Evolutionary conservation across 1,140 invertebrate species (phyloP).

Genomic region (Anoplolepis gracilipes): DNA sequence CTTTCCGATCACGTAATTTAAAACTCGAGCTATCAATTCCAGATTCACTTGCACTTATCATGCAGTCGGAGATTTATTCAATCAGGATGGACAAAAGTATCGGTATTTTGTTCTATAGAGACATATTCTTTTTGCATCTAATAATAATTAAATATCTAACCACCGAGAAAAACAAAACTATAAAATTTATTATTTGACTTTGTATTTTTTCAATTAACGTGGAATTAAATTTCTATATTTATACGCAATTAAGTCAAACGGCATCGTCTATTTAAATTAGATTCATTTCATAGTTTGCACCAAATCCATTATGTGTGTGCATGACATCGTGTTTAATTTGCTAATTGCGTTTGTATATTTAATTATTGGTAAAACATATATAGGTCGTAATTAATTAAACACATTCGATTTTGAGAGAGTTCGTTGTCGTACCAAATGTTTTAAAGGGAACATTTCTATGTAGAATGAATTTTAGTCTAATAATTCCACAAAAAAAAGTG

Average conservation of each 20-base stretch:
- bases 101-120: not conserved
- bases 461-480: not conserved
- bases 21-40: not conserved
- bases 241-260: slow-evolving; percentile 7
- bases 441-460: not conserved
- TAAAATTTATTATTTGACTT: not conserved
- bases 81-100: not conserved
- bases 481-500: not conserved
- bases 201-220: not conserved
- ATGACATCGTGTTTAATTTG: not conserved
- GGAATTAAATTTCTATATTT: not conserved
- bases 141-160: not conserved
- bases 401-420: not conserved
- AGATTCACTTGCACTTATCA: not conserved
- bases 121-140: not conserved
- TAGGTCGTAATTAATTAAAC: slow-evolving; percentile 6
- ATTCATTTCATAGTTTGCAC: not conserved
- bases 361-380: not conserved
- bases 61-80: slow-evolving; percentile 1
- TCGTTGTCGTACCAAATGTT: not conserved
- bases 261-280: slow-evolving; percentile 1
- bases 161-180: too few relatives aligned
- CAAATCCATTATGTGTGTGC: not conserved
- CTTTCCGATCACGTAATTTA: slow-evolving; percentile 9
- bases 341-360: not conserved